Conservation (phyloP, 2,113 vertebrate species). For the Albula glossodonta region DNA sequence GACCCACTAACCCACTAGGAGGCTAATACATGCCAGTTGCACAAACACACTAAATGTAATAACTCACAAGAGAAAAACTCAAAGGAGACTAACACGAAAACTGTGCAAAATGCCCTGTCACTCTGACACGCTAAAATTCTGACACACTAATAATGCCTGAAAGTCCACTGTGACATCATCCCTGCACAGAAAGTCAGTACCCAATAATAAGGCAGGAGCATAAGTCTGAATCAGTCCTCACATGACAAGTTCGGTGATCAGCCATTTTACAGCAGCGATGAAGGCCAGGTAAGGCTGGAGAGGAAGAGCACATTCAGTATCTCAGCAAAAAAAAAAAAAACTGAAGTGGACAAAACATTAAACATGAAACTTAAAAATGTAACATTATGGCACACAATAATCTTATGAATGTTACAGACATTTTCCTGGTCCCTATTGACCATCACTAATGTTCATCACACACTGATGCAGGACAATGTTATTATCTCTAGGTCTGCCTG, state of each 20-base stretch:
- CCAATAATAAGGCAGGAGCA: neutral
- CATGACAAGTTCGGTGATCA: slow-evolving; percentile 93
- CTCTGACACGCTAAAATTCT: neutral
- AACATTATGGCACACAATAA: neutral
- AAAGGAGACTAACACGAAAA: neutral
- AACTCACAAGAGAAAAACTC: neutral
- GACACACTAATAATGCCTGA: neutral
- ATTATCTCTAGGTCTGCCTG: too few relatives aligned
- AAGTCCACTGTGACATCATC: neutral
- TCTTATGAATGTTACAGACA: neutral
- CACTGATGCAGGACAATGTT: too few relatives aligned
- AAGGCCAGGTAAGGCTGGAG: slow-evolving; percentile 87
- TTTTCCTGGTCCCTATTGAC: neutral
- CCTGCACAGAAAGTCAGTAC: neutral
- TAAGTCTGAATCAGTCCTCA: slow-evolving; percentile 69
- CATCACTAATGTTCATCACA: too few relatives aligned
- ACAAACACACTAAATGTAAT: neutral
- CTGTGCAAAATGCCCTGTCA: neutral
- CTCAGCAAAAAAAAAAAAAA: neutral
- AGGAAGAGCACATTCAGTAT: slow-evolving; percentile 22
- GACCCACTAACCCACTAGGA: neutral
- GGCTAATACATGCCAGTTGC: neutral
- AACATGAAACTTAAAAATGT: neutral
- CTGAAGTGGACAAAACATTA: too few relatives aligned
- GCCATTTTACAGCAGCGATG: slow-evolving; percentile 87